These are phyloP conservation scores for Pyrocephalus nanus DNA, from an alignment of 2,797 vertebrate species.

Conservation along the genomic window DNA sequence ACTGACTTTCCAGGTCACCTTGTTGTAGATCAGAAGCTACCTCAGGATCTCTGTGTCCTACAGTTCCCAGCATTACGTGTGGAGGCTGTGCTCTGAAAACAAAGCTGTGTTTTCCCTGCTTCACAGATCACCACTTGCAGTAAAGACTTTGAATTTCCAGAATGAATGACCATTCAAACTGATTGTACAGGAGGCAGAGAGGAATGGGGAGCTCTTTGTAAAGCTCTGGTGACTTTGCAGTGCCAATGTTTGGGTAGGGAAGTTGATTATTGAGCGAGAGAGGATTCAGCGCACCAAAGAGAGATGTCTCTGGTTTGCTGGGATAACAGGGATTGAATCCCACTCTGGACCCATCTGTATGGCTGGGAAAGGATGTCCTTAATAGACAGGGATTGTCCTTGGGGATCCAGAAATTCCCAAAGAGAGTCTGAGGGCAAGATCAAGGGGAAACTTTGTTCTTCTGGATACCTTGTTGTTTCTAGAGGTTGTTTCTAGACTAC, in stretches of 20 bases:
- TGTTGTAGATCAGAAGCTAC: neutral
- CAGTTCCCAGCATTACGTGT: neutral
- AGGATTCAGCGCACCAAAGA: neutral
- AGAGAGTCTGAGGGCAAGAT: neutral
- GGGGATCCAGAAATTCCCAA: neutral
- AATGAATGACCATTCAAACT: neutral
- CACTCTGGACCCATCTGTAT: accelerated
- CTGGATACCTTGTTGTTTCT: neutral
- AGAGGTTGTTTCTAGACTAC: neutral
- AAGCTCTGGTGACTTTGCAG: neutral
- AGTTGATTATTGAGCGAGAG: neutral
- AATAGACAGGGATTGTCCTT: accelerated
- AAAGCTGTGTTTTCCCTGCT: neutral
- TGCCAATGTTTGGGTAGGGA: neutral
- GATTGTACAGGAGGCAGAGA: neutral
- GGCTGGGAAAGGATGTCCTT: neutral
- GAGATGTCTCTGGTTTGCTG: neutral
- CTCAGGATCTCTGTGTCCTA: neutral
- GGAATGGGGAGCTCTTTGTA: neutral
- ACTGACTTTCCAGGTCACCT: neutral
- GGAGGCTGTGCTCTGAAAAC: neutral
- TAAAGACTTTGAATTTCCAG: neutral
- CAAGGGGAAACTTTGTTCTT: neutral
- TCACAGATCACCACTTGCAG: neutral
- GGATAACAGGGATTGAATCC: neutral